Evolutionary conservation across 1,140 invertebrate genomes (phyloP).

Genomic region (Heliconius congener): DNA sequence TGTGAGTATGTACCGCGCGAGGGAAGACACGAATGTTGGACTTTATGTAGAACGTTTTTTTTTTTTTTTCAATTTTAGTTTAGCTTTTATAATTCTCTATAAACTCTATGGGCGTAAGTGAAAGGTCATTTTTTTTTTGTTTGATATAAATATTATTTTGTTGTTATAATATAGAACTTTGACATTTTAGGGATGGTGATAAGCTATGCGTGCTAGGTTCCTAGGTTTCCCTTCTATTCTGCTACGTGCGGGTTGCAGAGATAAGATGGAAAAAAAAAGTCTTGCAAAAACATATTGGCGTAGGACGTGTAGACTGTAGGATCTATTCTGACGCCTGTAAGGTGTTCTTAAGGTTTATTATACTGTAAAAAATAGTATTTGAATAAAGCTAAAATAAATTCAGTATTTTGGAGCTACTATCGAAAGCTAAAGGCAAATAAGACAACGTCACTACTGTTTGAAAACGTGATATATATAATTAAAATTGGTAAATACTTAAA

Average conservation of each 20-base stretch:
- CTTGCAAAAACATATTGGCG: too few species aligned
- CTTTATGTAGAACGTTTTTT: neutral
- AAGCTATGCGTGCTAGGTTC: neutral
- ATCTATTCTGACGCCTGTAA: neutral
- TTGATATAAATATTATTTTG: neutral
- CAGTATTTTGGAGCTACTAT: neutral
- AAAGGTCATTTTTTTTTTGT: neutral
- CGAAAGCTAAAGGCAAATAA: neutral
- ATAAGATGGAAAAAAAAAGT: too few species aligned
- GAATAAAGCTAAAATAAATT: neutral
- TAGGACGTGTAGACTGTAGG: neutral
- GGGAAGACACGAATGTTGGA: neutral
- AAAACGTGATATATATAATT: neutral
- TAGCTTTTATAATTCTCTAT: neutral
- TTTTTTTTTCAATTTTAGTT: neutral
- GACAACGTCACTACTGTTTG: neutral
- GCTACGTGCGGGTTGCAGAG: too few species aligned
- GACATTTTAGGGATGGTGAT: neutral
- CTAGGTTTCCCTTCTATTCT: too few species aligned
- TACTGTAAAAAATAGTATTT: too few species aligned
- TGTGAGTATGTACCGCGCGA: slow-evolving; percentile 84
- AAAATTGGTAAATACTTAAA: neutral
- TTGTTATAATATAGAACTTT: neutral
- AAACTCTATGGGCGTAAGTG: too few species aligned
- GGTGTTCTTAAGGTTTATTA: too few species aligned